Evolutionary conservation across 2,797 vertebrate species (phyloP).

Genomic region (Carapus acus): DNA sequence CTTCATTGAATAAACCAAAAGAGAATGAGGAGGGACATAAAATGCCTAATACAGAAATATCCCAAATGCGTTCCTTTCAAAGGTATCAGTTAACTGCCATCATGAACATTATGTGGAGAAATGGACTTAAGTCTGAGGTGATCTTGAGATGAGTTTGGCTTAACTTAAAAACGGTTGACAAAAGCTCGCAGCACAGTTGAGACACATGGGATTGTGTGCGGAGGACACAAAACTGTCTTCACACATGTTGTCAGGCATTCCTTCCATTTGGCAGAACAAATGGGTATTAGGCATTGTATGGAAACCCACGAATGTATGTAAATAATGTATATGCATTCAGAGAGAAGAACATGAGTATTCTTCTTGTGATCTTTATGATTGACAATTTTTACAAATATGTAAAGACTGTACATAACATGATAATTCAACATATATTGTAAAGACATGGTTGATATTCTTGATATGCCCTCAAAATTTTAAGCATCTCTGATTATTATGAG

Average conservation of each 20-base stretch:
- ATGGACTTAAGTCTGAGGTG: slow-evolving; percentile 9
- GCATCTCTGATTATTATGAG: slow-evolving; percentile 15
- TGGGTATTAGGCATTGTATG: slow-evolving; percentile 68
- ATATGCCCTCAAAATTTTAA: slow-evolving; percentile 1
- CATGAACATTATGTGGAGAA: slow-evolving; percentile 8
- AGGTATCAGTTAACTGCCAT: slow-evolving; percentile 4
- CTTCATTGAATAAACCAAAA: slow-evolving; percentile 40
- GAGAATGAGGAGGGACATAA: slow-evolving; percentile 10
- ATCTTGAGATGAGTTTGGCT: slow-evolving; percentile 18
- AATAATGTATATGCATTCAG: slow-evolving; percentile 79
- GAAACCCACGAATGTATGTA: slow-evolving; percentile 94
- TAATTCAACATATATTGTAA: slow-evolving; percentile 71
- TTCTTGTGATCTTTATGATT: slow-evolving; percentile 78
- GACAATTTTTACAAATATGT: slow-evolving; percentile 78
- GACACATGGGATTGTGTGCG: slow-evolving; percentile 23
- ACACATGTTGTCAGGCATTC: slow-evolving; percentile 70
- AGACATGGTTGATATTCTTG: slow-evolving; percentile 16
- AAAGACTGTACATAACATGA: slow-evolving; percentile 84
- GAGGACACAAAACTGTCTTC: slow-evolving; percentile 29
- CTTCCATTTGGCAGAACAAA: slow-evolving; percentile 71
- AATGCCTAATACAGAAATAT: slow-evolving; percentile 16
- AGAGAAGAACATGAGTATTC: slow-evolving; percentile 59
- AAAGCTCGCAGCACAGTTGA: slow-evolving; percentile 15
- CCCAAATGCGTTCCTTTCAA: slow-evolving; percentile 17
- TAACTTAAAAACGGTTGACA: slow-evolving; percentile 19